Evolutionary conservation across 1,140 invertebrate genomes (phyloP).

Genomic region (Anoplolepis gracilipes): DNA sequence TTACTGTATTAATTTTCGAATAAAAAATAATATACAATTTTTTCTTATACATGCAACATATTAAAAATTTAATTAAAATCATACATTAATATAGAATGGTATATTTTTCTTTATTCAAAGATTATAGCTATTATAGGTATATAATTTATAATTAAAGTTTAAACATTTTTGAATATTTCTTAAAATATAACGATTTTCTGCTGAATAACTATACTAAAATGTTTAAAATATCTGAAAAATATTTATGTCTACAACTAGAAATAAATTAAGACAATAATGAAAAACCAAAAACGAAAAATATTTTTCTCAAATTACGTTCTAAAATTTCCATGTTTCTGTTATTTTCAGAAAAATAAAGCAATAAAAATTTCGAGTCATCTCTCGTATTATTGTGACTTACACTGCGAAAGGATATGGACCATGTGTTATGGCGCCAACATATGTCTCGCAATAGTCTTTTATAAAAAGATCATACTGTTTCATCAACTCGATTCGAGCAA

Average conservation of each 20-base stretch:
- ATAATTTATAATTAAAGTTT: conserved; percentile 7
- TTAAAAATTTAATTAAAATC: not conserved
- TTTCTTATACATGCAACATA: not conserved
- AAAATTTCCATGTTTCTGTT: not conserved
- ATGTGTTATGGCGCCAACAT: conserved; percentile 66
- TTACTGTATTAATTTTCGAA: not conserved
- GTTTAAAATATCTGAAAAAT: not conserved
- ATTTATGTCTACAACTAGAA: not conserved
- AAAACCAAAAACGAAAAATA: not conserved
- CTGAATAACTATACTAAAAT: not conserved
- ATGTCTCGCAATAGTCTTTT: conserved; percentile 54
- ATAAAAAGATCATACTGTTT: conserved; percentile 60
- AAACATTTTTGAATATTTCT: not conserved
- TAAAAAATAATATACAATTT: not conserved
- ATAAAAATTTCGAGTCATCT: conserved; percentile 10
- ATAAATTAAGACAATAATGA: not conserved
- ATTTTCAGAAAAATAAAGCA: conserved; percentile 28
- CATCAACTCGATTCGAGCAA: conserved; percentile 10
- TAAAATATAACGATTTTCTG: not conserved
- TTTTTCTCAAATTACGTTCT: not conserved
- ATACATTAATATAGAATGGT: no score
- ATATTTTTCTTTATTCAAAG: no score
- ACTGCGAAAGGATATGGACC: conserved; percentile 68
- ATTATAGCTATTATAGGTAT: no score
- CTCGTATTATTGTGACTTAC: conserved; percentile 26